phyloP scores from a whole-genome alignment of 2,113 vertebrate species.

The Deroptyus accipitrinus region DNA sequence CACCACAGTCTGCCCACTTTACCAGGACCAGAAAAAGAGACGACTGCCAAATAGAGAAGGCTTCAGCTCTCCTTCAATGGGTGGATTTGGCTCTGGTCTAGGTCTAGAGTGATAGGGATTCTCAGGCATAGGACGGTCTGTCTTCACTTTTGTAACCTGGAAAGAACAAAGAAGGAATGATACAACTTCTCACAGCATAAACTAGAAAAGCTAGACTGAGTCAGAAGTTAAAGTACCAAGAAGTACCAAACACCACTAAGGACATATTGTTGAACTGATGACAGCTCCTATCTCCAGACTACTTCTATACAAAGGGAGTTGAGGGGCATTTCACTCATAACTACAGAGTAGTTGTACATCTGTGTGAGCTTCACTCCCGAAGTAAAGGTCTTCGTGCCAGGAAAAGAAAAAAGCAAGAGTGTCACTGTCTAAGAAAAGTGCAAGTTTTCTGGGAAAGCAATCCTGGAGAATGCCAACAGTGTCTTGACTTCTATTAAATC shows the following conservation, averaged over 20 bases:
- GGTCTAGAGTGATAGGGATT: constrained; percentile 87
- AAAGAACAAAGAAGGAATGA: background rate
- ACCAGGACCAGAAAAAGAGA: constrained; percentile 89
- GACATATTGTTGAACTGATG: background rate
- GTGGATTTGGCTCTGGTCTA: constrained; percentile 85
- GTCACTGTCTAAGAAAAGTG: background rate
- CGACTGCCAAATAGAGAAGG: constrained; percentile 88
- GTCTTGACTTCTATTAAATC: background rate
- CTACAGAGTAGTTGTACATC: background rate
- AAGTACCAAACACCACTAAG: background rate
- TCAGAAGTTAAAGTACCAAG: background rate
- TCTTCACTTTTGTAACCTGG: constrained; percentile 96
- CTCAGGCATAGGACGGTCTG: constrained; percentile 86
- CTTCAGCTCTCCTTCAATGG: constrained; percentile 81
- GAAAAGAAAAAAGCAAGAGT: background rate
- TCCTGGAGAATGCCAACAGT: rapidly evolving
- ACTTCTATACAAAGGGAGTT: background rate
- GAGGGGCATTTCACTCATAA: background rate
- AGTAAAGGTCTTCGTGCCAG: background rate
- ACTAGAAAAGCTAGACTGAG: background rate
- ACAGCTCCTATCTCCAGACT: background rate
- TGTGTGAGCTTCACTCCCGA: background rate
- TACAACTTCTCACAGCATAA: background rate
- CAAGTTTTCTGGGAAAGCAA: background rate
- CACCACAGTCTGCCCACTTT: constrained; percentile 2